Conservation (phyloP, 2,113 vertebrate genomes). For the Calypte anna region DNA sequence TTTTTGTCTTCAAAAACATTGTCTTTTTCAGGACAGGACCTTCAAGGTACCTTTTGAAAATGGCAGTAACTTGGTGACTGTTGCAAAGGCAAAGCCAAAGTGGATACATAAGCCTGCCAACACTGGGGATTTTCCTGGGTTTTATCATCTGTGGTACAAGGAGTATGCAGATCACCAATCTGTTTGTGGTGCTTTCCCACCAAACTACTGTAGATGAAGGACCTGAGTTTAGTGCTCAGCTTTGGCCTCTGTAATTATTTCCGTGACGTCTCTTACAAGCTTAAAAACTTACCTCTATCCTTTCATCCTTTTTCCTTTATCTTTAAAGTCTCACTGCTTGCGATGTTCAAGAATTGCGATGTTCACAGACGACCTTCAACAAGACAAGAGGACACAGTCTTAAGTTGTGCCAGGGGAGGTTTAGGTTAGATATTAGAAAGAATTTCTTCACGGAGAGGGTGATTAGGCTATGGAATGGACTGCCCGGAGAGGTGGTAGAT, state of each 20-base stretch:
- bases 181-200: background rate
- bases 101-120: background rate
- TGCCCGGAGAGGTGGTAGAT: too few relatives aligned
- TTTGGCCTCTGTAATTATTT: background rate
- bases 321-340: background rate
- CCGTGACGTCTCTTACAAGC: background rate
- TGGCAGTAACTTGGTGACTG: background rate
- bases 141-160: background rate
- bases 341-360: background rate
- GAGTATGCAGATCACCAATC: fast-evolving
- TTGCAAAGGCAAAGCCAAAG: background rate
- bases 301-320: background rate
- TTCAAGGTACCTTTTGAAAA: background rate
- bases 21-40: background rate
- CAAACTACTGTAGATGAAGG: background rate
- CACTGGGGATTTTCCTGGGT: background rate
- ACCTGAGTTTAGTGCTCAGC: background rate
- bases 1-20: background rate
- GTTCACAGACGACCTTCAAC: too few relatives aligned
- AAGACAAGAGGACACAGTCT: too few relatives aligned
- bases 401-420: too few relatives aligned
- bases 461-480: too few relatives aligned
- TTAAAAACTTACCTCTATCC: background rate
- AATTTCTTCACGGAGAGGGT: too few relatives aligned
- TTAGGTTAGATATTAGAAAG: too few relatives aligned